Percentiles rank a stretch among this genome's conserved stretches.
phyloP scores from a whole-genome alignment of 2,113 vertebrate genomes.

The Sus scrofa region DNA sequence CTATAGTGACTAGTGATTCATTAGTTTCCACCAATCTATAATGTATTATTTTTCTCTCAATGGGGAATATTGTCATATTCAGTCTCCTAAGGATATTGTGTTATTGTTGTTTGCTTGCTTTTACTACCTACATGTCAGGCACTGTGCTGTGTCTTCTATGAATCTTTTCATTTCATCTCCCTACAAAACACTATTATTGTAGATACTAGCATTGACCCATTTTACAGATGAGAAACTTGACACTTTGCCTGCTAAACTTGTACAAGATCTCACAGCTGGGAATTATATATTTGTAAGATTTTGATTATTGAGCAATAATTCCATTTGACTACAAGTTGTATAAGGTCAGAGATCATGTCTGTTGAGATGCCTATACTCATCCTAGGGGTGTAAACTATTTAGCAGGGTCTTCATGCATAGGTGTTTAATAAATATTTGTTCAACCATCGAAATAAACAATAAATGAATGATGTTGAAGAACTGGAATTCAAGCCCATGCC shows the following conservation, averaged over 20 bases:
- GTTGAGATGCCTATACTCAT: background rate
- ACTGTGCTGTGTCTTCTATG: background rate
- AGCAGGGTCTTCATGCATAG: background rate
- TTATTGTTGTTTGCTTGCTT: background rate
- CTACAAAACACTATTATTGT: background rate
- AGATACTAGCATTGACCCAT: background rate
- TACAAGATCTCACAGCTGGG: background rate
- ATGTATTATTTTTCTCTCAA: background rate
- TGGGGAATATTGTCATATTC: too few relatives aligned
- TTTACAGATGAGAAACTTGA: background rate
- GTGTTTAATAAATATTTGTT: background rate
- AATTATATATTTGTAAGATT: background rate
- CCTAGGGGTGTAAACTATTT: background rate
- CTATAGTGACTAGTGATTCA: too few relatives aligned
- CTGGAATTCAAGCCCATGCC: background rate
- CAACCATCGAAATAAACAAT: background rate
- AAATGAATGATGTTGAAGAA: background rate
- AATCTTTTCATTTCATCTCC: background rate
- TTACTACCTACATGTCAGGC: background rate
- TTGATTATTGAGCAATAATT: background rate
- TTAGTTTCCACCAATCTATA: background rate
- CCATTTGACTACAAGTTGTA: background rate
- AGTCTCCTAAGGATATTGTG: background rate
- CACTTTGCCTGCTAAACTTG: background rate
- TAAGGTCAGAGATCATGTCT: background rate